Evolutionary conservation across 2,113 vertebrate species (phyloP), one percentile per base, ranked within the genome.

Genomic region (Uria aalge): DNA sequence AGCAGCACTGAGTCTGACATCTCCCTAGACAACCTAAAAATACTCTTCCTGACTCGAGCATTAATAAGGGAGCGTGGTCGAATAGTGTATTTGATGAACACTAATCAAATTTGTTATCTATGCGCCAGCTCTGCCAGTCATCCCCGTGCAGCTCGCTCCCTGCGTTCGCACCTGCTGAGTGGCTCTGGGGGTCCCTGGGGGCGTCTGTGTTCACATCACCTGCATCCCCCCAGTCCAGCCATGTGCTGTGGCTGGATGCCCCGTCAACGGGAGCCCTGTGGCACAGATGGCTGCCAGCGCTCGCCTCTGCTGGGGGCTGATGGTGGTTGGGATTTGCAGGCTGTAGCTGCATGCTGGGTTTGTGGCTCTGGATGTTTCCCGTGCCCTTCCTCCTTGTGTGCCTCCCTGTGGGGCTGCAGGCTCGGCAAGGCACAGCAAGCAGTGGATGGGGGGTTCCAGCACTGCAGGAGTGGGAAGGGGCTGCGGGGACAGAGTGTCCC

Each of bases 11-110:
- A 95, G 82, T 18, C 85, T 90, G 79, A 77, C 75, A 78, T 94
- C 79, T 97, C 94, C 88, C 82, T 57, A 96, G 96, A 91, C 92
- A 93, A 63, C 85, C 95, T 96, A 94, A 94, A 97, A 96, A 96
- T 96, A 96, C 85, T 90, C 85, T 80, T 91, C 92, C 92, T 74
- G 88, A 92, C 79, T 90, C 1, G 12, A 84, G 72, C 90, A 66
- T 92, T 94, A 94, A 77, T 88, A 90, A 92, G 82, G 85, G 76
- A 86, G 38, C 50, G 8, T 81, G 92, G 92, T 92, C 64, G 26
- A 92, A 86, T 73, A 79, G 88, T 93, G 10, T 93, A 79, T 96
- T 94, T 96, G 94, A 95, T 94, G 96, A 96, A 96, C 88, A 18
- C 88, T 96, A 91, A 97, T 96, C 92, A 95, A 80, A 95, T 90